A percentile compares a stretch with the other conserved stretches of the same genome.
These are phyloP conservation scores for Drosophila rubida DNA, from an alignment of 2,888 invertebrate genomes.

Conservation along the genomic window DNA sequence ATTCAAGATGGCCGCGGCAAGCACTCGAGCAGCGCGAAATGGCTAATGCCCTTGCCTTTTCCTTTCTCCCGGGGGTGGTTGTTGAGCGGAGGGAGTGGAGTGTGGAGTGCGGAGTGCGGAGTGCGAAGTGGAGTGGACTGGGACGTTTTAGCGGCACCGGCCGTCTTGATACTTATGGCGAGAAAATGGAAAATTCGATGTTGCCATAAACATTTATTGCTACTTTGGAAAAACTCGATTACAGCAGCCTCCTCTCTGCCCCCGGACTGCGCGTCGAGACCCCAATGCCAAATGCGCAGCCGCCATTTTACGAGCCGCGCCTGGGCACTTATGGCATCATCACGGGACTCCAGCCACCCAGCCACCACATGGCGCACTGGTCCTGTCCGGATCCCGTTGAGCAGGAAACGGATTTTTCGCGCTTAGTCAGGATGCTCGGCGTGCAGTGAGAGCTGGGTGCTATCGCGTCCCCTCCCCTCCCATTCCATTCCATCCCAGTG, in stretches of 20 bases:
- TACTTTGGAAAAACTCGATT: constrained; percentile 76
- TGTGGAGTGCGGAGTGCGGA: neutral
- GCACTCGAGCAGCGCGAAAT: constrained; percentile 36
- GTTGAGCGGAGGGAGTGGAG: neutral
- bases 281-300: constrained; percentile 51
- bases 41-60: constrained; percentile 8
- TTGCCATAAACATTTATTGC: constrained; percentile 80
- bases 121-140: neutral
- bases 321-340: constrained; percentile 75
- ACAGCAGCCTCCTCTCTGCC: constrained; percentile 34
- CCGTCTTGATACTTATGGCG: constrained; percentile 75
- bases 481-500: constrained; percentile 15
- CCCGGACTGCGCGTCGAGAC: neutral
- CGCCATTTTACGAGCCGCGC: constrained; percentile 77
- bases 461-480: neutral
- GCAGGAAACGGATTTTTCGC: constrained; percentile 74
- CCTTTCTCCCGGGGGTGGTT: neutral
- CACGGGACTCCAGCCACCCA: constrained; percentile 17
- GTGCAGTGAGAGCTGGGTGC: constrained; percentile 7
- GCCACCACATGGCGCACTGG: constrained; percentile 5
- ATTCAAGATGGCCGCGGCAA: constrained; percentile 62
- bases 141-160: constrained; percentile 62
- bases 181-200: constrained; percentile 82
- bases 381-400: constrained; percentile 43
- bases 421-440: constrained; percentile 72